Evolutionary conservation across 2,797 vertebrate genomes (phyloP).

Genomic region (Arvicola amphibius): DNA sequence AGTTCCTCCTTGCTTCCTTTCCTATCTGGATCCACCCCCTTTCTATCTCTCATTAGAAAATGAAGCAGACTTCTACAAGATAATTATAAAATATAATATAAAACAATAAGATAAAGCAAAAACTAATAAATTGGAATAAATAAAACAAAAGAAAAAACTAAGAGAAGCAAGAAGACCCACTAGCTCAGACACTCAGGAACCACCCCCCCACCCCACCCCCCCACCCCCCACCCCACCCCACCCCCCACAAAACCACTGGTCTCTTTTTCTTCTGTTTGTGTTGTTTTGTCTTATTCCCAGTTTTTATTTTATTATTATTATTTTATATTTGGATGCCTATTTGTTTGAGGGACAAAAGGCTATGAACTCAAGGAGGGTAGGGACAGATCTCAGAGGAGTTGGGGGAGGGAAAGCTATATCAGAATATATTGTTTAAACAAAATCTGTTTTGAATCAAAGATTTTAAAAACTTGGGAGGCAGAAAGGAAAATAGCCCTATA

Average conservation of each 20-base stretch:
- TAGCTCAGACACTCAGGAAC: not conserved
- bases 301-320: not conserved
- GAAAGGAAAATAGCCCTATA: not conserved
- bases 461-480: not conserved
- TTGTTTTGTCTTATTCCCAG: not conserved
- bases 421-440: not conserved
- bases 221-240: too few species aligned
- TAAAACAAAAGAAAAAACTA: not conserved
- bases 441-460: not conserved
- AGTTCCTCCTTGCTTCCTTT: too few species aligned
- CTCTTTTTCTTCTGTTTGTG: not conserved
- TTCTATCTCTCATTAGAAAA: not conserved
- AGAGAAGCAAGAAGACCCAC: not conserved
- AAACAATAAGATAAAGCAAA: not conserved
- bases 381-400: not conserved
- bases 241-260: too few species aligned
- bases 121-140: not conserved
- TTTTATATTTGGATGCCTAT: not conserved
- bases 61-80: not conserved
- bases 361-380: not conserved
- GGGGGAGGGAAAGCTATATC: not conserved
- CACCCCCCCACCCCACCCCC: too few species aligned
- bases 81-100: not conserved
- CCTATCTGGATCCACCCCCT: not conserved
- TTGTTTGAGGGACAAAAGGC: not conserved